Percentiles rank a stretch among this genome's conserved stretches.
Evolutionary conservation across 2,888 invertebrate genomes (phyloP).

Genomic region (Temnothorax unifasciatus): DNA sequence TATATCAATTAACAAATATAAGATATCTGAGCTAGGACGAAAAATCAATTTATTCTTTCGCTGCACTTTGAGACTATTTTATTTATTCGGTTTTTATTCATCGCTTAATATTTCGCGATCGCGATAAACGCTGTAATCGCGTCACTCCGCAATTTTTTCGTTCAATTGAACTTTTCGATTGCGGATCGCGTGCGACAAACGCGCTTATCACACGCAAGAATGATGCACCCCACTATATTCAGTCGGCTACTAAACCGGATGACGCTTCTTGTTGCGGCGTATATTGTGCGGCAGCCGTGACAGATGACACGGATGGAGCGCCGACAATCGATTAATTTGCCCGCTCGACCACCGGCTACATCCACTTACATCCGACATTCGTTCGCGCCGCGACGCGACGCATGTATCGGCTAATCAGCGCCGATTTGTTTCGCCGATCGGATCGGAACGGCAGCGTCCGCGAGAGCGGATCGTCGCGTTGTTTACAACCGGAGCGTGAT

Average conservation of each 20-base stretch:
- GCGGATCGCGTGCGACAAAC: background rate
- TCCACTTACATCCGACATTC: slow-evolving; percentile 46
- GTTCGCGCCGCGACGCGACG: slow-evolving; percentile 19
- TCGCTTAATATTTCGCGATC: background rate
- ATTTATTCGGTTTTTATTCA: background rate
- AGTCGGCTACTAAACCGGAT: slow-evolving; percentile 23
- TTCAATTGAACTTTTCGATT: slow-evolving; percentile 7
- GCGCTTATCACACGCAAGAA: slow-evolving; percentile 19
- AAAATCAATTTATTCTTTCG: background rate
- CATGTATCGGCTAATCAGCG: slow-evolving; percentile 39
- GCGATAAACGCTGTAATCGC: background rate
- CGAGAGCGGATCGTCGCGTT: slow-evolving; percentile 1
- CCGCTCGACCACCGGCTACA: slow-evolving; percentile 43
- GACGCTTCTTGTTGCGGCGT: slow-evolving; percentile 37
- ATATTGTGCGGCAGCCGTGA: slow-evolving; percentile 40
- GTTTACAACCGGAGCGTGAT: slow-evolving; percentile 41
- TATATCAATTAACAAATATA: slow-evolving; percentile 14
- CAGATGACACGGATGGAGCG: slow-evolving; percentile 45
- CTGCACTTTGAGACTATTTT: no score
- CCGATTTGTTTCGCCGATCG: slow-evolving; percentile 41
- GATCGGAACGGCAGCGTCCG: slow-evolving; percentile 12
- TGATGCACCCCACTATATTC: slow-evolving; percentile 23
- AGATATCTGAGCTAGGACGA: background rate
- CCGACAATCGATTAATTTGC: slow-evolving; percentile 55
- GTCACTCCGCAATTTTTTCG: background rate